A percentile compares a stretch with the other conserved stretches of the same genome.
phyloP scores from a whole-genome alignment of 1,140 invertebrate species.

The Andrena cerasifolii region DNA sequence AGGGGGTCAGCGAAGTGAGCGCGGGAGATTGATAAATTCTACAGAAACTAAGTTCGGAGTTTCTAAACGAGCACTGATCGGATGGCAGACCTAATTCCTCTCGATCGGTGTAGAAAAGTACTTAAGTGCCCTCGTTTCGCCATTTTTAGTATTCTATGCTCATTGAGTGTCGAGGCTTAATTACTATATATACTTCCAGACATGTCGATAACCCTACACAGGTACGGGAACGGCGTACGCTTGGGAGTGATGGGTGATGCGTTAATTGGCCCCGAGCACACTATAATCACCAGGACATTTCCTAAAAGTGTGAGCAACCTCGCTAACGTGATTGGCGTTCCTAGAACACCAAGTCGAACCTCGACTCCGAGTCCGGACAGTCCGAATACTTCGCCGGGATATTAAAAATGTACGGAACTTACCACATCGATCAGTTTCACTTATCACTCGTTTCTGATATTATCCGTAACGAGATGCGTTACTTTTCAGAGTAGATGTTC shows the following conservation, averaged over 20 bases:
- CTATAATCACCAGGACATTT: constrained; percentile 81
- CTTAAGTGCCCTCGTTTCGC: too few relatives aligned
- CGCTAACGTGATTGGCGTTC: constrained; percentile 77
- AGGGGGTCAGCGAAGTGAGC: too few relatives aligned
- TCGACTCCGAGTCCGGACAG: constrained; percentile 70
- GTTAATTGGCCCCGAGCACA: constrained; percentile 85
- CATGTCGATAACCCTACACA: constrained; percentile 89
- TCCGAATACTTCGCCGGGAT: constrained; percentile 70
- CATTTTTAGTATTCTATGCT: too few relatives aligned
- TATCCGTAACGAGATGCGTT: not conserved
- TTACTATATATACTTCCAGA: too few relatives aligned
- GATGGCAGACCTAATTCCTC: too few relatives aligned
- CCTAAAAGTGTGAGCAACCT: constrained; percentile 81
- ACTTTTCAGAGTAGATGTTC: constrained; percentile 4
- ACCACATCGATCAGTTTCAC: not conserved
- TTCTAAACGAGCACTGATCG: too few relatives aligned
- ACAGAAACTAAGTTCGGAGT: too few relatives aligned
- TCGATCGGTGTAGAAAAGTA: too few relatives aligned
- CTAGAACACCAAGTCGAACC: constrained; percentile 69
- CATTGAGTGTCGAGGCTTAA: too few relatives aligned
- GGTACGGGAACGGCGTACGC: constrained; percentile 86
- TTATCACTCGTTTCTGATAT: constrained; percentile 2
- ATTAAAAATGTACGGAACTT: constrained; percentile 50
- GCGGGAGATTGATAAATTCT: too few relatives aligned
- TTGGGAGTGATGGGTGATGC: constrained; percentile 90